Evolutionary conservation across 2,113 vertebrate genomes (phyloP).

Genomic region (Gasterosteus aculeatus): DNA sequence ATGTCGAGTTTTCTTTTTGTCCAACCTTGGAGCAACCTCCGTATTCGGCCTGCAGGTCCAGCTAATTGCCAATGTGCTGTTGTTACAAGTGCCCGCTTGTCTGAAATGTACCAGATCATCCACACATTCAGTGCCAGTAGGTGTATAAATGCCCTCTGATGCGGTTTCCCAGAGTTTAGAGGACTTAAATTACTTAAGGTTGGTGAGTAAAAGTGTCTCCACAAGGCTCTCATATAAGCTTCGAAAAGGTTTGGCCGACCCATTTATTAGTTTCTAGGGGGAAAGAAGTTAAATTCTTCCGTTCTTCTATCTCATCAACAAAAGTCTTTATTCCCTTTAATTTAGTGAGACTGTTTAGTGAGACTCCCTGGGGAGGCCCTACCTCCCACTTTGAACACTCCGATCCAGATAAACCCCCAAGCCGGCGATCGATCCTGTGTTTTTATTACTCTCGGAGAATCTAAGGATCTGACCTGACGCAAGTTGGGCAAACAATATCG

Average conservation of each 20-base stretch:
- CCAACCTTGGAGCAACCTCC: slow-evolving; percentile 57
- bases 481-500: slow-evolving; percentile 75
- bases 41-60: slow-evolving; percentile 6
- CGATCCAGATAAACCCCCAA: background rate
- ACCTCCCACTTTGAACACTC: no score
- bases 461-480: slow-evolving; percentile 73
- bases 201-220: background rate
- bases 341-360: background rate
- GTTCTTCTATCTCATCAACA: background rate
- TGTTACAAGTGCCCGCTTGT: slow-evolving; percentile 25
- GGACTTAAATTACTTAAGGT: background rate
- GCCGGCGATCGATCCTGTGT: background rate
- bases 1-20: slow-evolving; percentile 52
- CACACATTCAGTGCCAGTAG: background rate
- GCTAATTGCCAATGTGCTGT: slow-evolving; percentile 27
- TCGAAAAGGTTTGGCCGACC: background rate
- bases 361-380: no score
- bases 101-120: slow-evolving; percentile 18
- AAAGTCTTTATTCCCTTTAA: background rate
- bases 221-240: background rate
- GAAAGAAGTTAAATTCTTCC: no score
- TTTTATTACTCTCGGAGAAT: slow-evolving; percentile 55
- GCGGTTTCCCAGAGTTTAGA: background rate
- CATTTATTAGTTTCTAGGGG: background rate
- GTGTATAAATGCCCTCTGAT: background rate